Evolutionary conservation across 2,797 vertebrate genomes (phyloP), one percentile per base, ranked within the genome.

Genomic region (Syngnathus acus): DNA sequence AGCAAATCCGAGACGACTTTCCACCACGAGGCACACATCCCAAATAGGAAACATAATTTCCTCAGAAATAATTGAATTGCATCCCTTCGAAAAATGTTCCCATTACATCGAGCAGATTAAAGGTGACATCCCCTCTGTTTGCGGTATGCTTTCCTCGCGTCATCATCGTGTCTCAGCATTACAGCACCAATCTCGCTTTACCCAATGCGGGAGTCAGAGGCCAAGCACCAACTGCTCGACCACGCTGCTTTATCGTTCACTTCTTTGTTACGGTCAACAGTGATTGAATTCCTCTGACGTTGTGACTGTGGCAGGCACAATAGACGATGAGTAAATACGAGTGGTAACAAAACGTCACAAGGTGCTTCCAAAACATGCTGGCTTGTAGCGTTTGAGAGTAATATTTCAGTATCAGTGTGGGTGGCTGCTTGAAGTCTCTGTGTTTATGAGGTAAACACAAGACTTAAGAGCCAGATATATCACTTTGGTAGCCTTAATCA

Each of bases 401-500:
- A 76, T 82, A 79, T 80, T 83, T 85, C 72, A 78, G 68, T 40
- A 0, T 77, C 68, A 75, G 69, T 77, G 84, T 86, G 84, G 84
- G 84, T 75, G 83, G 81, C 68, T 74, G 79, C 68, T 32, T 83
- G 73, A 83, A 76, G 78, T 73, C 82, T 84, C 77, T 76, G 81
- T 80, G 81, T 85, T 88, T 82, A 86, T 83, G 83, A 85, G 77
- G 81, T 85, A 87, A 88, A 88, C 80, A 83, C 77, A 76, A 74
- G 83, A 84, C 78, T 84, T 85, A 83, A 86, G 79, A 81, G 85
- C 83, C 84, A 86, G 82, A 88, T 88, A 86, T 84, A 84, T 88
- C 84, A 88, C 84, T 87, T 86, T 82, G 83, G 76, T 87, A 73
- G 79, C 83, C 80, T 82, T 88, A 88, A 88, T 88, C 84, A 86